Evolutionary conservation across 2,888 invertebrate genomes (phyloP), one percentile per base, ranked within the genome.

Genomic region (Nemurella pictetii): DNA sequence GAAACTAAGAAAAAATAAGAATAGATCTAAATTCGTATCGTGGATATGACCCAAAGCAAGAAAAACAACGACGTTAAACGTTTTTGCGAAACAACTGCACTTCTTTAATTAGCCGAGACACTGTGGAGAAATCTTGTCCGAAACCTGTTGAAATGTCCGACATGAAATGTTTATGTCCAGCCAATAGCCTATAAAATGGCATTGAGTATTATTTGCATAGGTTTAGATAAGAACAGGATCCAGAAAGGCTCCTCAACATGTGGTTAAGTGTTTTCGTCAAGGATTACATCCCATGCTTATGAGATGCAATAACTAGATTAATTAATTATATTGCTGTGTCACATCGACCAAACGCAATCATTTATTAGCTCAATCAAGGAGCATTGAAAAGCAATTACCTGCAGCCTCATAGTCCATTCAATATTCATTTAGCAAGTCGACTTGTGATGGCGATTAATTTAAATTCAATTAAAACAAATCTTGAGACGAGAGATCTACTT

Each of bases 301-400:
- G 55, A 20, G 55, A 55, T 55, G 55, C 55, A 55, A 55, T 55
- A 55, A 55, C 55, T 55, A 55, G 75, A 27, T 27, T 75, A 75
- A 75, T 75, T 75, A 26, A 75, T 75, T 27, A 75, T 28, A 75
- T 26, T 75, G 28, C 75, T 75, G 2, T 75, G 75, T 75, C 75
- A 26, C 26, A 75, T 75, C 28, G 27, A 25, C 75, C 28, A 75
- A 75, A 27, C 26, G 75, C 26, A 55, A 75, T 75, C 75, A 75
- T 27, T 75, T 28, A 75, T 75, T 26, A 75, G 75, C n/a, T 26
- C 75, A 75, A 28, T 75, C 28, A 75, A 27, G 55, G 20, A 55
- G 55, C 55, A 55, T 75, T 75, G 75, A 75, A 75, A 75, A 75
- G 75, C 26, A 75, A 28, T 55, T 55, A 55, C 55, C 55, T 55